phyloP scores from a whole-genome alignment of 2,113 vertebrate species.

The Brachypteracias leptosomus region DNA sequence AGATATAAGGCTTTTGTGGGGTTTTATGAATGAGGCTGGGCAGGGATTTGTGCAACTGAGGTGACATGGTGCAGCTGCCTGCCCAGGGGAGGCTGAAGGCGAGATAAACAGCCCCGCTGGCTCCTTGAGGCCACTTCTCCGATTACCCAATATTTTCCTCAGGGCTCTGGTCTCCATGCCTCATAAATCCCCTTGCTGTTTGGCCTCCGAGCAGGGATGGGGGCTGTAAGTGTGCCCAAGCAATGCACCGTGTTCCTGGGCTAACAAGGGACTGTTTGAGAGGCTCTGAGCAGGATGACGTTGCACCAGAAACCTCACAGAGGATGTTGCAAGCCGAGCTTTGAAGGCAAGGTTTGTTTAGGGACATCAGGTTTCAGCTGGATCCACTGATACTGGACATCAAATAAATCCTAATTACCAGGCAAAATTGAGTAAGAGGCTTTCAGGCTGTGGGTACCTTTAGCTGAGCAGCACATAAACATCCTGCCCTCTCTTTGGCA shows the following conservation, averaged over 20 bases:
- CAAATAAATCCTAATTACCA: background rate
- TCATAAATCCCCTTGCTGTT: constrained; percentile 60
- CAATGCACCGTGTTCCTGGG: background rate
- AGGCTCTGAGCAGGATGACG: background rate
- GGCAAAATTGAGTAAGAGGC: background rate
- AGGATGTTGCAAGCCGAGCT: background rate
- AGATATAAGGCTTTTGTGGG: background rate
- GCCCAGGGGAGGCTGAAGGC: background rate
- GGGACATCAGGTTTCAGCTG: background rate
- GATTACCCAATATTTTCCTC: constrained; percentile 72
- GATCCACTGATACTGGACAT: background rate
- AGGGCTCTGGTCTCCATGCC: constrained; percentile 35
- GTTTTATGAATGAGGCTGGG: constrained; percentile 19
- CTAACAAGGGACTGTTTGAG: constrained; percentile 62
- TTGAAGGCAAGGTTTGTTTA: constrained; percentile 15
- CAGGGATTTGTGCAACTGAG: background rate
- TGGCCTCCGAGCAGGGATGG: background rate
- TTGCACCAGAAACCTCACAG: background rate
- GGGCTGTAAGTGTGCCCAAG: constrained; percentile 20
- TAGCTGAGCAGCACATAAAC: background rate
- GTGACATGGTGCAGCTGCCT: constrained; percentile 29
- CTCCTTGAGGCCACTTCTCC: constrained; percentile 27
- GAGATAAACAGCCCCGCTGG: constrained; percentile 20
- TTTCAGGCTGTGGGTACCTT: background rate
- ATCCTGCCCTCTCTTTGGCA: background rate